Evolutionary conservation across 2,888 invertebrate genomes (phyloP).

Genomic region (Ennomos quercinarius): DNA sequence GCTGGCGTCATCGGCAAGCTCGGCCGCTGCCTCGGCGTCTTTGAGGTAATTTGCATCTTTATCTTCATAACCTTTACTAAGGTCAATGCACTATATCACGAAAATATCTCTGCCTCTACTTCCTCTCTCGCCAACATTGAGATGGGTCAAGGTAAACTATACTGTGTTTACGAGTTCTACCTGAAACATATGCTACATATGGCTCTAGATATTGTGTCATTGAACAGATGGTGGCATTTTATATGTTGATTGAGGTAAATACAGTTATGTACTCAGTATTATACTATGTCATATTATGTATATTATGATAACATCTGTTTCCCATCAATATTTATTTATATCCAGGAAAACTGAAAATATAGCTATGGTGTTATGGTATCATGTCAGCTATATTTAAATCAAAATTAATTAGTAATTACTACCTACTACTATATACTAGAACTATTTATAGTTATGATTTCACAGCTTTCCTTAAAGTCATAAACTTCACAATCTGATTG

Average conservation of each 20-base stretch:
- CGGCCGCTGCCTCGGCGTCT: slow-evolving; percentile 95
- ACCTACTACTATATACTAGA: too few relatives aligned
- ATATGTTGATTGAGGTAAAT: neutral
- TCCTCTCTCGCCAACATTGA: slow-evolving; percentile 17
- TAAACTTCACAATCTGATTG: too few relatives aligned
- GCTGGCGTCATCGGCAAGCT: slow-evolving; percentile 97
- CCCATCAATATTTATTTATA: too few relatives aligned
- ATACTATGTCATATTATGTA: too few relatives aligned
- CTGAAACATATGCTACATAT: neutral
- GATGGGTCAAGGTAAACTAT: slow-evolving; percentile 20
- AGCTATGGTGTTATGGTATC: too few relatives aligned
- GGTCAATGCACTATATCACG: slow-evolving; percentile 39
- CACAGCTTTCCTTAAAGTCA: too few relatives aligned
- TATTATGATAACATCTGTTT: too few relatives aligned
- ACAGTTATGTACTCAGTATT: neutral
- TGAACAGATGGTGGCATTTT: slow-evolving; percentile 3
- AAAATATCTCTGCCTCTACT: slow-evolving; percentile 4
- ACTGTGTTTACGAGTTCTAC: slow-evolving; percentile 1
- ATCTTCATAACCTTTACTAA: slow-evolving; percentile 36
- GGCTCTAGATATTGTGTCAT: neutral
- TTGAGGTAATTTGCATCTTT: slow-evolving; percentile 89
- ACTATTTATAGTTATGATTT: too few relatives aligned
- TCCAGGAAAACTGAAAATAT: too few relatives aligned
- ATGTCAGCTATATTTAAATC: too few relatives aligned
- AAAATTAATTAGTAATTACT: too few relatives aligned